A percentile compares a stretch with the other conserved stretches of the same genome.
Evolutionary conservation across 2,113 vertebrate species (phyloP).

Genomic region (Glareola pratincola): DNA sequence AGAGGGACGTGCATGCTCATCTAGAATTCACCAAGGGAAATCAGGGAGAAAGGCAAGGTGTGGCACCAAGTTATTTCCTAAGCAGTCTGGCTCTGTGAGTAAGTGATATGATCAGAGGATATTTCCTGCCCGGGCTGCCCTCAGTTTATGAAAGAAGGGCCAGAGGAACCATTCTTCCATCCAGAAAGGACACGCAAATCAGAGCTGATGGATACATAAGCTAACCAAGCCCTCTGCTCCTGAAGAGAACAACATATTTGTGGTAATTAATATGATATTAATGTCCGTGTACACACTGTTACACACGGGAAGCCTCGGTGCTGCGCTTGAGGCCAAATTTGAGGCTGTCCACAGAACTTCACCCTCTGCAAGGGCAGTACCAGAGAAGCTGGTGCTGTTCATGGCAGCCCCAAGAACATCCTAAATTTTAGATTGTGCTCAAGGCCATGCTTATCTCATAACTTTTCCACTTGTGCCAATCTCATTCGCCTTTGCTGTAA

Average conservation of each 20-base stretch:
- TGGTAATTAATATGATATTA: neutral
- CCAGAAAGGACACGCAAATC: neutral
- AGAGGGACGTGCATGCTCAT: neutral
- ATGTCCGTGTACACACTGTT: neutral
- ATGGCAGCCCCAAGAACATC: neutral
- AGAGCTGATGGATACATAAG: neutral
- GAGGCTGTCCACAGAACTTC: neutral
- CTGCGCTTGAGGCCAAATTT: neutral
- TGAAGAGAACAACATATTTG: neutral
- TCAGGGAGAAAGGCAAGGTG: neutral
- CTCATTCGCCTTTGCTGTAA: neutral
- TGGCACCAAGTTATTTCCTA: neutral
- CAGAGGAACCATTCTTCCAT: neutral
- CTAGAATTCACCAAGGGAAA: neutral
- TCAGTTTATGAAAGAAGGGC: neutral
- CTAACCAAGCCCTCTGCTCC: neutral
- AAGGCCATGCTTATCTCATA: neutral
- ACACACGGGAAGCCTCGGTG: neutral
- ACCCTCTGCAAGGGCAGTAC: neutral
- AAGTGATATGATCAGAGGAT: neutral
- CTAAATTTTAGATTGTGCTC: neutral
- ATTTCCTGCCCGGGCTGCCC: neutral
- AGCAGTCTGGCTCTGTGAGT: neutral
- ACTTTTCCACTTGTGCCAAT: neutral
- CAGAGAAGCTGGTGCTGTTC: neutral